A percentile compares a stretch with the other conserved stretches of the same genome.
Evolutionary conservation across 2,797 vertebrate genomes (phyloP).

Genomic region (Urosaurus nigricauda): DNA sequence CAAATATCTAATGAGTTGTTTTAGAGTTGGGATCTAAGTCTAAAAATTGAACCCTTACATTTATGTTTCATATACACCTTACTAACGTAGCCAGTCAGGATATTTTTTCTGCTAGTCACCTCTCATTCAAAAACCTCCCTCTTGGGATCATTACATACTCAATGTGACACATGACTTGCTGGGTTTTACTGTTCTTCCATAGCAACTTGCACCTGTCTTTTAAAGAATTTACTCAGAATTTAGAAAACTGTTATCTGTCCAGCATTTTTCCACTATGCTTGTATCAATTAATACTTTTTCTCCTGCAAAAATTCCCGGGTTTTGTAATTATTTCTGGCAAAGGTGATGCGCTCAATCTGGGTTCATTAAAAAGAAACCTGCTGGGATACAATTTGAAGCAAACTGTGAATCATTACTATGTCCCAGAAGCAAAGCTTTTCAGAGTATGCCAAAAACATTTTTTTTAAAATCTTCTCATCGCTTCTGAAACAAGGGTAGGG

Average conservation of each 20-base stretch:
- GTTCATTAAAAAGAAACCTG: slow-evolving; percentile 17
- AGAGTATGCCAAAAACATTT: background rate
- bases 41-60: no score
- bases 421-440: background rate
- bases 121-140: no score
- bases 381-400: slow-evolving; percentile 12
- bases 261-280: background rate
- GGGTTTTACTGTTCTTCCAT: background rate
- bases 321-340: slow-evolving; percentile 12
- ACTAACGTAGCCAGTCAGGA: no score
- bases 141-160: background rate
- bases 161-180: background rate
- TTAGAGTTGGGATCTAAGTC: no score
- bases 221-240: background rate
- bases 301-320: background rate
- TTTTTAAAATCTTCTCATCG: background rate
- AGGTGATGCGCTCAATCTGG: background rate
- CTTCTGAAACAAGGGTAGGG: background rate
- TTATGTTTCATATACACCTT: no score
- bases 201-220: background rate
- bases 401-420: background rate
- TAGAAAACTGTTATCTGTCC: background rate
- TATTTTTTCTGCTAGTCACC: no score
- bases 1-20: no score
- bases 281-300: background rate